These are phyloP conservation scores for Neocrepidodera transversa DNA, from an alignment of 2,888 invertebrate species.

Conservation along the genomic window DNA sequence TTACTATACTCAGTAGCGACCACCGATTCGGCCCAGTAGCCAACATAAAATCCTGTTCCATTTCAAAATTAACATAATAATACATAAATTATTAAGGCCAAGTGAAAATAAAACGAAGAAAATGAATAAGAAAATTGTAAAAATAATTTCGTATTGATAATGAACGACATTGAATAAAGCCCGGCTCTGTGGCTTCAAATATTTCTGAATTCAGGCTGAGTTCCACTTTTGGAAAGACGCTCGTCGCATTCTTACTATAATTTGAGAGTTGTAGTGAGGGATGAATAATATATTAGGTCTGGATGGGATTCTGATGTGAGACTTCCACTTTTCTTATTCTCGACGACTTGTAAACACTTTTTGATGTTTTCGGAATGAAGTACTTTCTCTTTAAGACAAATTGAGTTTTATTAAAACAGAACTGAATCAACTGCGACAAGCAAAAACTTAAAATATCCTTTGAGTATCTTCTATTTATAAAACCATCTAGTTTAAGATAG, in stretches of 20 bases:
- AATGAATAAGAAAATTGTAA: no score
- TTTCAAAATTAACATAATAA: no score
- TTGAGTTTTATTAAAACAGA: slow-evolving; percentile 19
- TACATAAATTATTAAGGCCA: no score
- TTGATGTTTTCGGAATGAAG: slow-evolving; percentile 31
- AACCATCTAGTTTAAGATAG: no score
- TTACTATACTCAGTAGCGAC: no score
- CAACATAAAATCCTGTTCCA: no score
- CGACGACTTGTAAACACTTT: slow-evolving; percentile 37
- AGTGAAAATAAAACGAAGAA: no score
- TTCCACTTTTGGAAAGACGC: slow-evolving; percentile 40
- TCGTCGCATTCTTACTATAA: slow-evolving; percentile 45
- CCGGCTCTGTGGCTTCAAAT: slow-evolving; percentile 21
- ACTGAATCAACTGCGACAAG: background rate
- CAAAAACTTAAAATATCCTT: background rate
- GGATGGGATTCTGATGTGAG: slow-evolving; percentile 37
- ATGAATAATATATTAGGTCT: slow-evolving; percentile 46
- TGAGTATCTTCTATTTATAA: no score
- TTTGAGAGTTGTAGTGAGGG: slow-evolving; percentile 40
- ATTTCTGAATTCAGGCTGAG: slow-evolving; percentile 44
- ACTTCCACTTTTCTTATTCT: slow-evolving; percentile 32
- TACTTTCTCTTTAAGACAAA: slow-evolving; percentile 14
- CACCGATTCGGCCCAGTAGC: no score
- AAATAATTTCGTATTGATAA: no score
- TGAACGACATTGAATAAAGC: no score